Percentiles rank a stretch among this genome's conserved stretches.
Conservation (phyloP, 30 jellyfish, hydroid and myxozoan species). For the Phacellophora camtschatica region DNA sequence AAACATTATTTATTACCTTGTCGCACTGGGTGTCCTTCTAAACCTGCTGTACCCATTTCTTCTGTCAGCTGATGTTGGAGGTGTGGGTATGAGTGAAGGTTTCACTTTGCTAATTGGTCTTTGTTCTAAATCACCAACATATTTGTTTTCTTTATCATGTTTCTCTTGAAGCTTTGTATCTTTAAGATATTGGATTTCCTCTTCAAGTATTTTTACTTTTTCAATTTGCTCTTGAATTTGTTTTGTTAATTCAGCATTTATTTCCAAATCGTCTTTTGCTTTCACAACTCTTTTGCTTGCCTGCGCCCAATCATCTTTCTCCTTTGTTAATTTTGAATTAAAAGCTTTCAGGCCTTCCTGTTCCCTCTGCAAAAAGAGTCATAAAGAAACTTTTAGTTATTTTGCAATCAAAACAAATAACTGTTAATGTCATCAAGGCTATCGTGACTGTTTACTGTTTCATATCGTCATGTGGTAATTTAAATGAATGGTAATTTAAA, state of each 20-base stretch:
- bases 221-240: constrained; percentile 75
- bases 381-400: too few relatives aligned
- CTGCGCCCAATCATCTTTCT: constrained; percentile 33
- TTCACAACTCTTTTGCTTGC: constrained; percentile 60
- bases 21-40: constrained; percentile 40
- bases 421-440: too few relatives aligned
- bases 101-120: constrained; percentile 21
- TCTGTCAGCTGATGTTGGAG: constrained; percentile 71
- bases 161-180: constrained; percentile 6
- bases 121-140: constrained; percentile 1
- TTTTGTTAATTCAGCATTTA: constrained; percentile 62
- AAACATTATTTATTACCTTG: not conserved
- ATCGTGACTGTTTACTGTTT: too few relatives aligned
- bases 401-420: too few relatives aligned
- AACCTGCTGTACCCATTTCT: constrained; percentile 40
- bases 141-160: not conserved
- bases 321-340: constrained; percentile 42
- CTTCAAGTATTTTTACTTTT: constrained; percentile 79
- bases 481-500: too few relatives aligned
- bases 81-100: constrained; percentile 72
- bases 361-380: constrained; percentile 69
- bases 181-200: constrained; percentile 60
- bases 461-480: too few relatives aligned
- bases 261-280: constrained; percentile 41
- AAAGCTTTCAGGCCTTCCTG: constrained; percentile 73